Evolutionary conservation across 2,113 vertebrate species (phyloP).

Genomic region (Puntigrus tetrazona): DNA sequence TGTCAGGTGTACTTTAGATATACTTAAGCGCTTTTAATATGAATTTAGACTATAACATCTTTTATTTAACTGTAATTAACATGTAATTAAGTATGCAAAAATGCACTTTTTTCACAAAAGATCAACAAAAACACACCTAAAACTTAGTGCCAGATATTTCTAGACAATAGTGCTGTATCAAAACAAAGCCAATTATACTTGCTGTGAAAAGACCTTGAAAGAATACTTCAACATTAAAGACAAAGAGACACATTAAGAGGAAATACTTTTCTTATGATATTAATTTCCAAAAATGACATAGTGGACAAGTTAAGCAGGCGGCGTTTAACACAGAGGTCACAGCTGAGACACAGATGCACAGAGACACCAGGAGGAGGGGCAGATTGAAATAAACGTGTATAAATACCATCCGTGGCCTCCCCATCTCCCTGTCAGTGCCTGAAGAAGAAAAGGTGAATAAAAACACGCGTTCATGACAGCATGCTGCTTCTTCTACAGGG

Average conservation of each 20-base stretch:
- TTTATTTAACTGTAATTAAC: not conserved
- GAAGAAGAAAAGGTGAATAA: conserved; percentile 63
- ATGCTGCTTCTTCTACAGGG: not conserved
- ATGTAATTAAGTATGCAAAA: not conserved
- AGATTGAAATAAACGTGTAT: conserved; percentile 61
- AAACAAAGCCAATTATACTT: not conserved
- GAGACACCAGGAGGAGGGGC: conserved; percentile 58
- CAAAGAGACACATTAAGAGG: not conserved
- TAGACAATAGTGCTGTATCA: not conserved
- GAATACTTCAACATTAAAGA: not conserved
- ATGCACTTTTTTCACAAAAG: not conserved
- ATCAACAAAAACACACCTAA: not conserved
- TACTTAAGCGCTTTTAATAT: not conserved
- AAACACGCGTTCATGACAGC: not conserved
- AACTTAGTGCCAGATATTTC: not conserved
- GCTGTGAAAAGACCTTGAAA: not conserved
- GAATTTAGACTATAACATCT: not conserved
- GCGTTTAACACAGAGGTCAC: conserved; percentile 47
- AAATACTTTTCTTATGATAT: not conserved
- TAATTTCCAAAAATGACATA: not conserved
- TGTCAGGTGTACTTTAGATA: not conserved
- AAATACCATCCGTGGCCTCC: conserved; percentile 73
- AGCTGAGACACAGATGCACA: conserved; percentile 40
- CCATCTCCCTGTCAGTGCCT: conserved; percentile 69
- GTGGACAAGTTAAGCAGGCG: not conserved